Conservation (phyloP, 2,113 vertebrate genomes). For the Vulpes ferrilata region DNA sequence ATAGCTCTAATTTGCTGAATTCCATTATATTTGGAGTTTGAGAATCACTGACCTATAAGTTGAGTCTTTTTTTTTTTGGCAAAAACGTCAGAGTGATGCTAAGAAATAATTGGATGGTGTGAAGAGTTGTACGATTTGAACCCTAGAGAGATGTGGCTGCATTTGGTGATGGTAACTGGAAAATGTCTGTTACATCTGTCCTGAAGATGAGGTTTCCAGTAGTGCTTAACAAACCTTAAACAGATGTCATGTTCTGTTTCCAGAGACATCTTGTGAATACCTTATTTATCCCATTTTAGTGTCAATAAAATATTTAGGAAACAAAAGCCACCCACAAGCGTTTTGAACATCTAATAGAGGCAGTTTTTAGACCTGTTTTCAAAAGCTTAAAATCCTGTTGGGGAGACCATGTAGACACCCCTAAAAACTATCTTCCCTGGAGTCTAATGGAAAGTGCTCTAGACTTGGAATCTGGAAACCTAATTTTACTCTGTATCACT, state of each 20-base stretch:
- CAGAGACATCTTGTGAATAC: neutral
- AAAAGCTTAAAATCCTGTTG: constrained; percentile 14
- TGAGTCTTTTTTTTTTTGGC: neutral
- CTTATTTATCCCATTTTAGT: neutral
- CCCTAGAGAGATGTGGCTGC: neutral
- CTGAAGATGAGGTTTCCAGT: neutral
- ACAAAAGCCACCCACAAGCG: neutral
- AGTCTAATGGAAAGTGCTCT: neutral
- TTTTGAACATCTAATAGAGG: neutral
- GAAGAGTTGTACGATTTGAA: neutral
- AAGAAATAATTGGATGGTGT: neutral
- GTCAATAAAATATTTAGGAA: constrained; percentile 31
- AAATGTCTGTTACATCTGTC: neutral
- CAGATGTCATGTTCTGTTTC: neutral
- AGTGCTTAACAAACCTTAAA: neutral
- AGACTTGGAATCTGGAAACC: neutral
- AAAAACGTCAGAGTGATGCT: neutral
- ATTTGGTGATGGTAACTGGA: neutral
- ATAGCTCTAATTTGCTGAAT: neutral
- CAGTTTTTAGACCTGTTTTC: neutral
- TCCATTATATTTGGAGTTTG: neutral
- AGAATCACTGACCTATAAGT: neutral
- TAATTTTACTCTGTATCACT: neutral
- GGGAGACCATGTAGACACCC: neutral
- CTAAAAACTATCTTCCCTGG: neutral